These are phyloP conservation scores for Adelosebastes latens DNA, from an alignment of 2,797 vertebrate species.

Conservation along the genomic window DNA sequence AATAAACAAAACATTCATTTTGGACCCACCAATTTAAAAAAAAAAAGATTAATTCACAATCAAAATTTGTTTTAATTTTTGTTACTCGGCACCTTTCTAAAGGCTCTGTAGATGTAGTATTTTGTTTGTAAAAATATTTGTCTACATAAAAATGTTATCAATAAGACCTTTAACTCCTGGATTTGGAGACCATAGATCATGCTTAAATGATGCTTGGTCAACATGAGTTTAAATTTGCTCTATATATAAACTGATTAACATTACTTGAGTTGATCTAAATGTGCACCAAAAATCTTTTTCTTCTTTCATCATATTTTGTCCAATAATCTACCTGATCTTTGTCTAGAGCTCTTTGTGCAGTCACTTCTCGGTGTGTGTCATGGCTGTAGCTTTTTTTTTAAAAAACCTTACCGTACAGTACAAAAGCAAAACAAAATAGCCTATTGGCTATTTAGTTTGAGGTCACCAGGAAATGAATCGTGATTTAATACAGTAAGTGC, in stretches of 20 bases:
- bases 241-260: neutral
- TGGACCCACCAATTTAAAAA: too few species aligned
- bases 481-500: constrained; percentile 39
- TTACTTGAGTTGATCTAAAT: neutral
- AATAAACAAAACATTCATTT: too few species aligned
- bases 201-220: neutral
- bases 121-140: too few species aligned
- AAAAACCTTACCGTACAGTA: neutral
- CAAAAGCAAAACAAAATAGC: constrained; percentile 2
- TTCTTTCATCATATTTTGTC: neutral
- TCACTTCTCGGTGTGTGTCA: neutral
- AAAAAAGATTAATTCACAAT: too few species aligned
- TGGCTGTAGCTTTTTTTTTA: neutral
- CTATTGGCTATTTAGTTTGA: constrained; percentile 29
- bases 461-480: constrained; percentile 24
- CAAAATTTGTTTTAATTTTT: too few species aligned
- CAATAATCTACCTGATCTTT: neutral
- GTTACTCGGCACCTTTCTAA: too few species aligned
- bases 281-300: neutral
- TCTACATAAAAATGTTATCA: too few species aligned
- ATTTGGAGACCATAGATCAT: neutral
- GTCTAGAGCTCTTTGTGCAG: neutral
- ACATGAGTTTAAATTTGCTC: neutral
- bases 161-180: too few species aligned
- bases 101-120: neutral